phyloP scores from a whole-genome alignment of 2,797 vertebrate species.

The Takifugu ocellatus region DNA sequence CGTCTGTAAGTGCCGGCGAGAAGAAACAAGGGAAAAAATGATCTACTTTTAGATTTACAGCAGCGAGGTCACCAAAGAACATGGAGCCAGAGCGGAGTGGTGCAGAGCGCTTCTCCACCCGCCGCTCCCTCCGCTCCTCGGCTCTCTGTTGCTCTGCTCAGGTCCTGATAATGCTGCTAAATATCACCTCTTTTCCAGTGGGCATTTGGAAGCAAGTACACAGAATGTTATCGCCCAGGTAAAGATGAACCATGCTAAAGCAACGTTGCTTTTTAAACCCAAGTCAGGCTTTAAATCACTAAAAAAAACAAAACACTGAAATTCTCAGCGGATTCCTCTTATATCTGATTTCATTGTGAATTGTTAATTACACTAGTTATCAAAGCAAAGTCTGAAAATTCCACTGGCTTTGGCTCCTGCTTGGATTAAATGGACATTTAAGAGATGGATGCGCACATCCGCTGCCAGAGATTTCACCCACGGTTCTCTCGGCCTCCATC shows the following conservation, averaged over 20 bases:
- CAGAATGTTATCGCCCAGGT: slow-evolving; percentile 14
- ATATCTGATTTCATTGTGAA: too few relatives aligned
- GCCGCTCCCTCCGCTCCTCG: slow-evolving; percentile 33
- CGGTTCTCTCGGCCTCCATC: slow-evolving; percentile 47
- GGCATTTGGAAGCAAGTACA: slow-evolving; percentile 31
- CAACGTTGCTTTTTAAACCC: not conserved
- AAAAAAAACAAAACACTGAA: too few relatives aligned
- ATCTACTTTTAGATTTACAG: slow-evolving; percentile 61
- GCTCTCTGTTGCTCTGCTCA: slow-evolving; percentile 65
- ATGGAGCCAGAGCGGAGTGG: slow-evolving; percentile 69
- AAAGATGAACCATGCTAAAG: not conserved
- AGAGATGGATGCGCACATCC: slow-evolving; percentile 49
- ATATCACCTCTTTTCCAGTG: slow-evolving; percentile 27
- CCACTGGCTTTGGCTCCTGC: too few relatives aligned
- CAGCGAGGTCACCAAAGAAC: slow-evolving; percentile 63
- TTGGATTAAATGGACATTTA: too few relatives aligned
- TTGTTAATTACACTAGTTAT: too few relatives aligned
- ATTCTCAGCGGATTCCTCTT: too few relatives aligned
- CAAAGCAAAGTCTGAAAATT: too few relatives aligned
- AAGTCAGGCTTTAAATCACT: too few relatives aligned
- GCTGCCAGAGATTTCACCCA: slow-evolving; percentile 61
- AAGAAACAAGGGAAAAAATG: slow-evolving; percentile 16
- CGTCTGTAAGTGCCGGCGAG: slow-evolving; percentile 5
- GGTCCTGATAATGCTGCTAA: slow-evolving; percentile 53
- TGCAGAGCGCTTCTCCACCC: slow-evolving; percentile 50